A percentile compares a stretch with the other conserved stretches of the same genome.
Conservation (phyloP, 1,140 invertebrate genomes). For the Acromyrmex echinatior region DNA sequence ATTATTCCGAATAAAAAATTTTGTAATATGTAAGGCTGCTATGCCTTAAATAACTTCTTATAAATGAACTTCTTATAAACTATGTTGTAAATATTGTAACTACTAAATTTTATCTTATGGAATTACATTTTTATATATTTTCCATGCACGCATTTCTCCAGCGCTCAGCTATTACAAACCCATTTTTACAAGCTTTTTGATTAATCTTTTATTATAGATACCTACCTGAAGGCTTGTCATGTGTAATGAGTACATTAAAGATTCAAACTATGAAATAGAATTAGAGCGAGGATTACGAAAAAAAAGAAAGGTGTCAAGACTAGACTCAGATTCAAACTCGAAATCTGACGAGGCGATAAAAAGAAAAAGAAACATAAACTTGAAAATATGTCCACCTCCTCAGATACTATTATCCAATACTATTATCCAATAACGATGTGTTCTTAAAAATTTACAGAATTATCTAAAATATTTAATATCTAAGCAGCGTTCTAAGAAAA, state of each 20-base stretch:
- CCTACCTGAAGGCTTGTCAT: background rate
- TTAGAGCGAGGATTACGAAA: background rate
- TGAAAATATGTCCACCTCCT: background rate
- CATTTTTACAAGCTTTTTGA: background rate
- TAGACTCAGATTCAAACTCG: background rate
- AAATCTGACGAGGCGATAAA: background rate
- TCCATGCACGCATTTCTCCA: background rate
- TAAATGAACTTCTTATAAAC: background rate
- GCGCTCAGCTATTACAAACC: background rate
- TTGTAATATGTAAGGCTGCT: background rate
- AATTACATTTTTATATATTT: background rate
- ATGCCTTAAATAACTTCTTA: background rate
- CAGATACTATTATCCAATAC: background rate
- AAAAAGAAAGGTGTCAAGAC: background rate
- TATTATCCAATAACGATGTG: background rate
- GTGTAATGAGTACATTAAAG: background rate
- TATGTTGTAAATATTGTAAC: background rate
- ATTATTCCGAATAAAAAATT: background rate
- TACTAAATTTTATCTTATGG: background rate
- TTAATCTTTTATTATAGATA: background rate
- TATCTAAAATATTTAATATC: background rate
- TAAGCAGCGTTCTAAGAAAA: background rate
- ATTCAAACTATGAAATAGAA: background rate
- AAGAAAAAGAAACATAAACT: background rate
- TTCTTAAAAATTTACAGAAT: background rate